phyloP scores from a whole-genome alignment of 1,140 invertebrate species.

The Apis laboriosa region DNA sequence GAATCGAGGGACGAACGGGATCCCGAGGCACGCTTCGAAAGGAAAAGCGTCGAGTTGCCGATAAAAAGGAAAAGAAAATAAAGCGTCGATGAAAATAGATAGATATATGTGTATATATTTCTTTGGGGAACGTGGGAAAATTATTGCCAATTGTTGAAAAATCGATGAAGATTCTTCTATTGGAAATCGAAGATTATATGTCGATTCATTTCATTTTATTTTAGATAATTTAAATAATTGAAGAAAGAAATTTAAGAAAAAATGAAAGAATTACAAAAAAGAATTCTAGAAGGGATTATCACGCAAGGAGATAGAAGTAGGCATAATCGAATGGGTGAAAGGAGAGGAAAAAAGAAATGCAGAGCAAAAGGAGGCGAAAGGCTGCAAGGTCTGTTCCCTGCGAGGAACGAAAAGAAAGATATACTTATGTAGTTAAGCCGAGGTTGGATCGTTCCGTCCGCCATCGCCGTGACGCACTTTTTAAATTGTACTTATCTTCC shows the following conservation, averaged over 20 bases:
- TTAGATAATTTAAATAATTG: background rate
- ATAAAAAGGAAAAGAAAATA: constrained; percentile 2
- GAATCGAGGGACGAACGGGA: constrained; percentile 35
- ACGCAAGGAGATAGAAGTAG: constrained; percentile 43
- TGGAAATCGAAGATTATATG: background rate
- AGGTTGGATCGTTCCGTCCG: constrained; percentile 71
- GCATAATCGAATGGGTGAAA: constrained; percentile 51
- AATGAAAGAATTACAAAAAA: background rate
- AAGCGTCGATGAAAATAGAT: constrained; percentile 11
- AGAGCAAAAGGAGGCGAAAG: constrained; percentile 44
- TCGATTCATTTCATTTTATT: too few relatives aligned
- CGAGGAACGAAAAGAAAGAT: constrained; percentile 76
- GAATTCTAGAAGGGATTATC: constrained; percentile 22
- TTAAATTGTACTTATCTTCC: constrained; percentile 52
- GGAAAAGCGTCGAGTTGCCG: constrained; percentile 4
- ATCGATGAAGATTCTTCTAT: background rate
- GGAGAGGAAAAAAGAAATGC: constrained; percentile 34
- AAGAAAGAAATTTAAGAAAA: background rate
- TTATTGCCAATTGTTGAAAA: background rate
- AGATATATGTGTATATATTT: background rate
- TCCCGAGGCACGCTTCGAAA: background rate
- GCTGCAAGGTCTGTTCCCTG: constrained; percentile 60
- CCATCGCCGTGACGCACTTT: constrained; percentile 59
- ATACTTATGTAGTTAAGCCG: constrained; percentile 77
- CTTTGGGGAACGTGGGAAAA: background rate